Base-by-base conservation (phyloP, 2,888 invertebrate species). In the Lasioglossum pauxillum region DNA sequence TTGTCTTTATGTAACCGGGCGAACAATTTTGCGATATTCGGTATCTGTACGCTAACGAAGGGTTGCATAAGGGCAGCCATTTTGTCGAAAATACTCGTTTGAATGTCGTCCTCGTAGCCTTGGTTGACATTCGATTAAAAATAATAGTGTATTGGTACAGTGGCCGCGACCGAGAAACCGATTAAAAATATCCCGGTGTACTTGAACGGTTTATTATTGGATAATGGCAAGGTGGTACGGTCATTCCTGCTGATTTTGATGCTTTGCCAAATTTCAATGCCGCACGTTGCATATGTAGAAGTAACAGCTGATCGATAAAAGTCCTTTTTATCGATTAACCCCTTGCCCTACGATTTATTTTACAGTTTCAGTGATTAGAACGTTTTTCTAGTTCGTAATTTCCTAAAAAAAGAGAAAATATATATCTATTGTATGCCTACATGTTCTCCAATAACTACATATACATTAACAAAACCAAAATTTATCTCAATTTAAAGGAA, bases 21-120 rank as follows among this genome's bases (percentile, higher is more conserved):
- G 16, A 19, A 35, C 16, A 57, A 46, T 71, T 75, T 14, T 14
- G 27, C 74, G n/a, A 23, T n/a, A 7, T 60, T 69, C 12, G 23
- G 49, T 41, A 27, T 41, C 41, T 49, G 5, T 31, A 23, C 23
- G 49, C 12, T 12, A 49, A 27, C 86, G 77, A 76, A 82, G 69
- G 83, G 87, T 95, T 95, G 95, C 95, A 92, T 95, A 95, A 95
- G 93, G 90, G 92, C 91, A 84, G 93, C 95, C 95, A 95, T 95
- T 91, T 95, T 95, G 94, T 93, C 84, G 87, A 90, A 90, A 80
- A 82, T 75, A 81, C 83, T 82, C 67, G 64, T 88, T 60, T 49
- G 75, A 71, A 84, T 85, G 44, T 75, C 71, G 35, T 76, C 72
- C 76, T 41, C 46, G 38, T 72, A 80, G 71, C 81, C 75, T 89